Conservation (phyloP, 2,888 invertebrate genomes). For the Pilophorus perplexus region DNA sequence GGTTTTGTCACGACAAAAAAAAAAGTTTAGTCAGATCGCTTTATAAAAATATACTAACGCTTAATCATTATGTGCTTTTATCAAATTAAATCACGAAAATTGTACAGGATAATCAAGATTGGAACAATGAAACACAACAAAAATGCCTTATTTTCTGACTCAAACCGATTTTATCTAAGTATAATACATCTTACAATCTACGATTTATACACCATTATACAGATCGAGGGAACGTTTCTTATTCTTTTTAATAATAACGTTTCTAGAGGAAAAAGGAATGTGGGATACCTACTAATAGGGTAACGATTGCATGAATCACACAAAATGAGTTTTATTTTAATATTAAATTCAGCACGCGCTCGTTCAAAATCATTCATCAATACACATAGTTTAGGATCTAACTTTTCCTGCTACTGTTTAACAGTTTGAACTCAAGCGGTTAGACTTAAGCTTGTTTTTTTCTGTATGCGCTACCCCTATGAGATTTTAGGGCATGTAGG, state of each 20-base stretch:
- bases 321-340: constrained; percentile 11
- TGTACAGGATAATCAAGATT: neutral
- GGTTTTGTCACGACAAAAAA: constrained; percentile 10
- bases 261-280: constrained; percentile 23
- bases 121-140: neutral
- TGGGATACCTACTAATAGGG: constrained; percentile 4
- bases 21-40: constrained; percentile 1
- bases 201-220: constrained; percentile 25
- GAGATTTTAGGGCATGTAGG: too few relatives aligned
- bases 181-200: constrained; percentile 25
- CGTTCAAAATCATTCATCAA: neutral
- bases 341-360: constrained; percentile 6
- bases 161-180: neutral
- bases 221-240: constrained; percentile 6
- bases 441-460: too few relatives aligned
- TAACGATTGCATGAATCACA: constrained; percentile 17
- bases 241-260: constrained; percentile 15
- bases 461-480: too few relatives aligned
- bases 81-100: constrained; percentile 8
- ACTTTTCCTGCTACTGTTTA: too few relatives aligned
- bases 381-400: too few relatives aligned
- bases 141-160: constrained; percentile 9
- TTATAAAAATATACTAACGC: constrained; percentile 32
- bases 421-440: too few relatives aligned
- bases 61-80: constrained; percentile 8